Evolutionary conservation across 2,888 invertebrate species (phyloP).

Genomic region (Seladonia tumulorum): DNA sequence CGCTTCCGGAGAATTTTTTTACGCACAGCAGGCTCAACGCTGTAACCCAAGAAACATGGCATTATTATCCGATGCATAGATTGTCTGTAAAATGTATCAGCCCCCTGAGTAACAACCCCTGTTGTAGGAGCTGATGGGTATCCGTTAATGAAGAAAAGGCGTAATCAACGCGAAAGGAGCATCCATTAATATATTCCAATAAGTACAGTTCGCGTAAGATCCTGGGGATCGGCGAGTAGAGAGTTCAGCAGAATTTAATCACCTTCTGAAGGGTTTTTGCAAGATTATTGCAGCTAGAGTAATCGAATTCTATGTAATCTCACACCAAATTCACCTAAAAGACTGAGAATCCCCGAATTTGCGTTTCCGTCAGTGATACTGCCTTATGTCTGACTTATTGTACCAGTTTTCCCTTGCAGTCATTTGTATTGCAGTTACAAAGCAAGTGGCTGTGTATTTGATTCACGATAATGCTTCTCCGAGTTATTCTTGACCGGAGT

Average conservation of each 20-base stretch:
- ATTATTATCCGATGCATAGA: background rate
- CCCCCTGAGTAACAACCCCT: background rate
- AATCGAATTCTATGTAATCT: too few relatives aligned
- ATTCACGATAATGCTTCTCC: background rate
- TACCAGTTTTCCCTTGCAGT: background rate
- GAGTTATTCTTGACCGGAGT: slow-evolving; percentile 12
- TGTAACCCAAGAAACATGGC: slow-evolving; percentile 59
- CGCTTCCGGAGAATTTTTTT: slow-evolving; percentile 78
- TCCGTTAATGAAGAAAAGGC: background rate
- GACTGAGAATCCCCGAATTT: too few relatives aligned
- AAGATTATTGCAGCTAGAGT: too few relatives aligned
- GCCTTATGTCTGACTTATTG: background rate
- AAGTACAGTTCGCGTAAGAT: too few relatives aligned
- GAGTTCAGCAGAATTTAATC: too few relatives aligned
- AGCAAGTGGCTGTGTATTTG: background rate
- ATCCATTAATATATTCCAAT: background rate
- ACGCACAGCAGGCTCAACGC: slow-evolving; percentile 83
- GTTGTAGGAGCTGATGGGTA: background rate
- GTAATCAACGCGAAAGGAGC: background rate
- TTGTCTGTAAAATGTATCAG: too few relatives aligned
- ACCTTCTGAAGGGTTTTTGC: too few relatives aligned
- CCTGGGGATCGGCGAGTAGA: too few relatives aligned
- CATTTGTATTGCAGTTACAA: background rate
- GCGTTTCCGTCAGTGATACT: background rate
- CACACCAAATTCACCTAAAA: too few relatives aligned